These are phyloP conservation scores for Nothocercus nigrocapillus DNA, from an alignment of 2,113 vertebrate species.

Conservation along the genomic window DNA sequence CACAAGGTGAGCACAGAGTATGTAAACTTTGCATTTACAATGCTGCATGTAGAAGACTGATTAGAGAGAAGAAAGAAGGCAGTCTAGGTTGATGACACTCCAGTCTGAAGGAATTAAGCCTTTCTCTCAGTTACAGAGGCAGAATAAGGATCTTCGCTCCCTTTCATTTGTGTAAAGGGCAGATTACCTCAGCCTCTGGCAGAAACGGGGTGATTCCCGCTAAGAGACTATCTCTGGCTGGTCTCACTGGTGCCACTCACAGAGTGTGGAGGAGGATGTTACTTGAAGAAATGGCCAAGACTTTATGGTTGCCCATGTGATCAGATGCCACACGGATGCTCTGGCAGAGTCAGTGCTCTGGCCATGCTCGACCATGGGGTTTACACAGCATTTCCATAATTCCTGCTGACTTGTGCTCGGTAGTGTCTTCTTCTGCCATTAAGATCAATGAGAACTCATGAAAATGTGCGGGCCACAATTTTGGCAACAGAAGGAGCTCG, in stretches of 20 bases:
- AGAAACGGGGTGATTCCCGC: not conserved
- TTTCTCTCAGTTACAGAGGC: not conserved
- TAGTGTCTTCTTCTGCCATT: not conserved
- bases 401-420: not conserved
- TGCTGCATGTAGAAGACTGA: rapidly evolving
- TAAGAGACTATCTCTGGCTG: not conserved
- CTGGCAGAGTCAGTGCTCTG: not conserved
- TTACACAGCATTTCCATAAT: not conserved
- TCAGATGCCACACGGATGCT: not conserved
- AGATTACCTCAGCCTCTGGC: not conserved
- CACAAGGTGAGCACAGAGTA: not conserved
- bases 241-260: not conserved
- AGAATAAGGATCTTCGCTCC: not conserved
- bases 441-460: rapidly evolving
- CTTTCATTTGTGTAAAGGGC: not conserved
- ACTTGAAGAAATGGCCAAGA: not conserved
- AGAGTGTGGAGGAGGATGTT: not conserved
- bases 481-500: not conserved
- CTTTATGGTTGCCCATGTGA: not conserved
- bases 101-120: not conserved
- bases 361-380: no score
- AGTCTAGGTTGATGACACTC: not conserved
- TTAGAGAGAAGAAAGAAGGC: not conserved
- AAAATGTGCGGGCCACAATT: not conserved
- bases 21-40: not conserved